Evolutionary conservation across 2,888 invertebrate species (phyloP), one percentile per base, ranked within the genome.

Genomic region (Lasioglossum vierecki): DNA sequence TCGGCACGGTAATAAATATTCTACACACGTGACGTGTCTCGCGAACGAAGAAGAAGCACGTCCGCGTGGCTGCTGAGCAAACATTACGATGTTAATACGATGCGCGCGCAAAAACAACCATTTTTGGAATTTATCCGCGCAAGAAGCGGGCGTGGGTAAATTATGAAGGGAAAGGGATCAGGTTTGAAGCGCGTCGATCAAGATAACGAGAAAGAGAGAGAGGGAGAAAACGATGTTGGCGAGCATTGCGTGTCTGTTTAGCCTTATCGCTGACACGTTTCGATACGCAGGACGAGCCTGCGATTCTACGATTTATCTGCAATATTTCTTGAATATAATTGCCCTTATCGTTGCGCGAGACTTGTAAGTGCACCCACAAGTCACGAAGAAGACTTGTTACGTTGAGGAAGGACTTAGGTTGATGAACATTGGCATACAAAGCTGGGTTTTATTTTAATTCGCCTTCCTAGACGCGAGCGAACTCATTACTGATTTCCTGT

Each of bases 1-100:
- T 82, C 76, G 60, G 46, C 53, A n/a, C 3, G n/a, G 76, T 41
- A 74, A 82, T 83, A 83, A 76, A 82, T 82, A 82, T 82, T 76
- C 75, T 35, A 46, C 15, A 75, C 82, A 68, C 82, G 73, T 82
- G 76, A 82, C 73, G 66, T 63, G 63, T 63, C 26, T 63, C 63
- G 6, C 30, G 26, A 30, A 30, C 5, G 26, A 26, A 63, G 63
- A 63, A 63, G 26, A 5, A 30, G 5, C 6, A 15, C 15, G 26
- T 6, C 63, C 30, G 35, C 1, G 35, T 49, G 13, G 73, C 26
- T 35, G 44, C 35, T 46, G 30, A 57, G 46, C 11, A 30, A 72
- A 53, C 72, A 68, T 83, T 77, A 82, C 68, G 60, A 83, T 77
- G 82, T 82, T 77, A 82, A 82, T 83, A 60, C 26, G 6, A 77